Percentiles rank a stretch among this genome's conserved stretches.
Evolutionary conservation across 2,888 invertebrate genomes (phyloP).

Genomic region (Brenthis ino): DNA sequence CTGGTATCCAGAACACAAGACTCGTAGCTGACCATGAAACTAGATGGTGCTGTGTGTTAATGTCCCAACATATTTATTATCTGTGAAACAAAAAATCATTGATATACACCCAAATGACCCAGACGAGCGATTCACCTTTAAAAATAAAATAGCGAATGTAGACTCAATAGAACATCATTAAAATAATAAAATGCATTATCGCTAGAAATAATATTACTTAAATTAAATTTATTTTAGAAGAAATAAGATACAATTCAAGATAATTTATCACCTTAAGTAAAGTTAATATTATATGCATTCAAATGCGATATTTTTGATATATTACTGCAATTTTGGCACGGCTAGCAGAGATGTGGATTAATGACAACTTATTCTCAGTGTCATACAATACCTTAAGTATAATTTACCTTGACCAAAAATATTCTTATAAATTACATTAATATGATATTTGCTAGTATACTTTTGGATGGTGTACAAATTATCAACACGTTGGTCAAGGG

Average conservation of each 20-base stretch:
- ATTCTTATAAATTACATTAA: constrained; percentile 22
- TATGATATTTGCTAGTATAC: constrained; percentile 10
- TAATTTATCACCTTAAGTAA: constrained; percentile 12
- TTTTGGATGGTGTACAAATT: constrained; percentile 13
- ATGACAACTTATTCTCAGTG: constrained; percentile 29
- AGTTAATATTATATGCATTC: constrained; percentile 11
- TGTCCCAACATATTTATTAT: no score
- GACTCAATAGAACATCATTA: no score
- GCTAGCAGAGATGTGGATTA: constrained; percentile 30
- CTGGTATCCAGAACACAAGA: no score
- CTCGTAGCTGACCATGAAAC: no score
- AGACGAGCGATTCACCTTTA: no score
- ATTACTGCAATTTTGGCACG: constrained; percentile 32
- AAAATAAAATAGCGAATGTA: no score
- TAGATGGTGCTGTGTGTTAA: no score
- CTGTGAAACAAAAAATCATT: no score
- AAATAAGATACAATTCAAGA: background rate
- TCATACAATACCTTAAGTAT: constrained; percentile 25
- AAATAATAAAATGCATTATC: no score
- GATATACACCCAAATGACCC: no score
- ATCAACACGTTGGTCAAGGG: constrained; percentile 13
- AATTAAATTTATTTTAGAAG: no score
- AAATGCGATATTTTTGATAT: constrained; percentile 33
- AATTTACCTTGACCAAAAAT: constrained; percentile 36
- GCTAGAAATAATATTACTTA: no score